These are phyloP conservation scores for Aphaenogaster floridana DNA, from an alignment of 1,140 invertebrate genomes.

Conservation along the genomic window DNA sequence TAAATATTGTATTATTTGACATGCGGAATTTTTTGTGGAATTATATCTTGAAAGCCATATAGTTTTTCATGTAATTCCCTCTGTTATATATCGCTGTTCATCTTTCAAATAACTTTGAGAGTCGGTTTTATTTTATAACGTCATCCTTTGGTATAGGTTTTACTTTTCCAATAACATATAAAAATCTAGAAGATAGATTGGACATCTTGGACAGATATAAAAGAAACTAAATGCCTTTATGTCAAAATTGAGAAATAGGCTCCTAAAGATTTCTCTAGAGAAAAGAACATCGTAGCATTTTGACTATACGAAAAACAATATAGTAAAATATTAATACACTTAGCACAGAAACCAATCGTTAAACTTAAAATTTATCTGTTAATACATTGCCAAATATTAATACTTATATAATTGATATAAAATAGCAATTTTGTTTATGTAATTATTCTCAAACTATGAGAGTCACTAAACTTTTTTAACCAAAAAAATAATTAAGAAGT, in stretches of 20 bases:
- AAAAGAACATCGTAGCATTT: neutral
- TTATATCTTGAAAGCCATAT: neutral
- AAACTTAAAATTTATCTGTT: neutral
- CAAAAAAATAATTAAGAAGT: neutral
- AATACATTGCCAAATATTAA: neutral
- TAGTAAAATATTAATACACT: neutral
- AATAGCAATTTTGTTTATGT: neutral
- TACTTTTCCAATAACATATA: slow-evolving; percentile 54
- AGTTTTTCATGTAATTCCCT: neutral
- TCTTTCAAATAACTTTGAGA: slow-evolving; percentile 31
- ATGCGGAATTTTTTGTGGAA: neutral
- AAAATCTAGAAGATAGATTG: slow-evolving; percentile 28
- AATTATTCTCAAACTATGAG: neutral
- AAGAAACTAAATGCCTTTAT: slow-evolving; percentile 2
- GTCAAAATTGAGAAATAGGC: slow-evolving; percentile 33
- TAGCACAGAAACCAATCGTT: neutral
- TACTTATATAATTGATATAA: neutral
- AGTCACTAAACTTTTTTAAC: neutral
- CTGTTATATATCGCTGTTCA: slow-evolving; percentile 11
- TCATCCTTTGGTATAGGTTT: slow-evolving; percentile 30
- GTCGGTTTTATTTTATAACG: slow-evolving; percentile 48
- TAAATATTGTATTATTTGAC: neutral
- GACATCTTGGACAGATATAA: slow-evolving; percentile 27
- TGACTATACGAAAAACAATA: neutral
- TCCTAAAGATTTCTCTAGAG: slow-evolving; percentile 16